These are phyloP conservation scores for Kuschelorhynchus macadamiae DNA, from an alignment of 2,888 invertebrate species.

Conservation along the genomic window DNA sequence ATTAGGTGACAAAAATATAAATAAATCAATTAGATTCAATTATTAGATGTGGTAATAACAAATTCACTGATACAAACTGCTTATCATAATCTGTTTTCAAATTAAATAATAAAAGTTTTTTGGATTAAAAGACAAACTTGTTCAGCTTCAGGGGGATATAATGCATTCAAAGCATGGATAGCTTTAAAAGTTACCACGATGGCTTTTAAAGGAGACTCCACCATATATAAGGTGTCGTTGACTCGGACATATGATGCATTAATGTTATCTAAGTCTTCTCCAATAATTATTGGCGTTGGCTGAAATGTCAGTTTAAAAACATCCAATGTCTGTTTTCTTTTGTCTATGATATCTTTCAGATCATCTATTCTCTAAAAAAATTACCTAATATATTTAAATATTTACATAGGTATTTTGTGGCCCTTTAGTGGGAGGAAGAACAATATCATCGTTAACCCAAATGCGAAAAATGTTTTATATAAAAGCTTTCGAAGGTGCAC, in stretches of 20 bases:
- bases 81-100: too few species aligned
- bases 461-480: too few species aligned
- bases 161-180: conserved; percentile 4
- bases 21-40: too few species aligned
- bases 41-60: too few species aligned
- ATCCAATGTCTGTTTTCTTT: not conserved
- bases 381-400: not conserved
- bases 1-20: too few species aligned
- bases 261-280: conserved; percentile 5
- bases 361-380: conserved; percentile 3
- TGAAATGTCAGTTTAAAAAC: not conserved
- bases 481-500: too few species aligned
- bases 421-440: too few species aligned
- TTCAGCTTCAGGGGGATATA: conserved; percentile 13
- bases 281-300: conserved; percentile 6
- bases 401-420: too few species aligned
- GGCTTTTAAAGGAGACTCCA: conserved; percentile 6
- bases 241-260: not conserved
- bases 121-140: conserved; percentile 6
- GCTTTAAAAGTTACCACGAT: conserved; percentile 6
- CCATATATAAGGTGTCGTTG: not conserved
- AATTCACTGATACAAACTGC: too few species aligned
- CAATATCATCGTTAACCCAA: too few species aligned
- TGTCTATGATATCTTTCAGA: not conserved
- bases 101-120: not conserved